phyloP scores from a whole-genome alignment of 2,113 vertebrate genomes.

The Onychostruthus taczanowskii region DNA sequence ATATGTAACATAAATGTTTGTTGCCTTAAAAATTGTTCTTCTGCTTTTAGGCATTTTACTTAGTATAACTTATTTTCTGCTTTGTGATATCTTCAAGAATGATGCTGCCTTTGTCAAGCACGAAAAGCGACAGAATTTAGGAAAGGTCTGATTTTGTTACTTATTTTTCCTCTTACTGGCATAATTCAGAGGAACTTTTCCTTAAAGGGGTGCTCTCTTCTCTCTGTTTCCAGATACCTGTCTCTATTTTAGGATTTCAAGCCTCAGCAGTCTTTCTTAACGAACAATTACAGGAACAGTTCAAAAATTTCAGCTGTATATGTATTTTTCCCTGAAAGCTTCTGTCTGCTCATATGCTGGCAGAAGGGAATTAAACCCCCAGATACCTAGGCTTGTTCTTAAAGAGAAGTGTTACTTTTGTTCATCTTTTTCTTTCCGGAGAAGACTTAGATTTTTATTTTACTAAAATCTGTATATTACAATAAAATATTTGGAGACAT shows the following conservation, averaged over 20 bases:
- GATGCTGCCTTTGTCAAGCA: background rate
- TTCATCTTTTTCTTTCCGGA: background rate
- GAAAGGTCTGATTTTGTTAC: background rate
- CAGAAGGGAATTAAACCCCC: background rate
- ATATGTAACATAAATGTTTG: background rate
- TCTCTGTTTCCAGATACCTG: background rate
- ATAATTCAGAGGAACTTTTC: background rate
- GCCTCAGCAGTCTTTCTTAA: background rate
- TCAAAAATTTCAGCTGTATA: background rate
- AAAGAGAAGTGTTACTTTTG: background rate
- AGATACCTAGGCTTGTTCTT: background rate
- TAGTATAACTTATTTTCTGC: background rate
- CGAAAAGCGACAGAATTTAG: background rate
- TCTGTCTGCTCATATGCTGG: background rate
- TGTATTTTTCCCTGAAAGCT: background rate
- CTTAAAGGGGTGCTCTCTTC: background rate
- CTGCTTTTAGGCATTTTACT: background rate
- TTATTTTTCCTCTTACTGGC: background rate
- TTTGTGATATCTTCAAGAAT: background rate
- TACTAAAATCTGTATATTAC: background rate
- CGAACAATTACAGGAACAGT: background rate
- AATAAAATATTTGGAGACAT: background rate
- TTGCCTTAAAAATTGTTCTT: background rate
- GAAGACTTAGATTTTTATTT: background rate
- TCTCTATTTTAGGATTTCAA: background rate